Evolutionary conservation across 2,888 invertebrate genomes (phyloP), one percentile per base, ranked within the genome.

Genomic region (Dryobotodes eremita): DNA sequence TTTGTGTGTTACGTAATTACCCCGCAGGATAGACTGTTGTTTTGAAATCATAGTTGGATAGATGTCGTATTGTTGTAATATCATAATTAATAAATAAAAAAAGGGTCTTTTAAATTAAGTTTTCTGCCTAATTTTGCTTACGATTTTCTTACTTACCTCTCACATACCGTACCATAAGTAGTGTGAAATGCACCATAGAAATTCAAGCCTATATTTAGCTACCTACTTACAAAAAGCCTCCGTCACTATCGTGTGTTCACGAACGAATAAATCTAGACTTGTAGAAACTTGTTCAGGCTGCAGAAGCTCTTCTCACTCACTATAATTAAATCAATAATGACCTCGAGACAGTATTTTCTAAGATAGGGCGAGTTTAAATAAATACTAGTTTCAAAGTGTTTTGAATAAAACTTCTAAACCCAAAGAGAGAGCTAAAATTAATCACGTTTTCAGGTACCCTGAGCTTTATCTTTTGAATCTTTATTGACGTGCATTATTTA

Each of bases 201-300:
- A 46, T 65, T 36, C 61, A 62, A 36, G 46, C 15, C 1, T 48
- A 31, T 26, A 59, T 31, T 26, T n/a, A 59, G 59, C 26, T 17
- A 31, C 8, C 59, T 61, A 31, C 59, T 61, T 31, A 61, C 57
- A 71, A 53, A 74, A 69, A 57, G 42, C n/a, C 64, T 75, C 31
- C 64, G 48, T 59, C 66, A 71, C 57, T 55, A 31, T 55, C 31
- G 82, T n/a, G 64, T 69, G 36, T 59, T 74, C 71, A 50, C 71
- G 77, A 70, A 59, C 20, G 48, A 68, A 76, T 69, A 65, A 36
- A 72, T 75, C 69, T 71, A 70, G 84, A 85, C 87, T 77, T 80
- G 84, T 75, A 64, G 48, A 6, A 83, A 82, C 86, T 82, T 86
- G 84, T 77, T 86, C 57, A 65, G 64, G n/a, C 61, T 72, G 36